Base-by-base conservation (phyloP, 1,140 invertebrate species). In the Whitmania pigra region DNA sequence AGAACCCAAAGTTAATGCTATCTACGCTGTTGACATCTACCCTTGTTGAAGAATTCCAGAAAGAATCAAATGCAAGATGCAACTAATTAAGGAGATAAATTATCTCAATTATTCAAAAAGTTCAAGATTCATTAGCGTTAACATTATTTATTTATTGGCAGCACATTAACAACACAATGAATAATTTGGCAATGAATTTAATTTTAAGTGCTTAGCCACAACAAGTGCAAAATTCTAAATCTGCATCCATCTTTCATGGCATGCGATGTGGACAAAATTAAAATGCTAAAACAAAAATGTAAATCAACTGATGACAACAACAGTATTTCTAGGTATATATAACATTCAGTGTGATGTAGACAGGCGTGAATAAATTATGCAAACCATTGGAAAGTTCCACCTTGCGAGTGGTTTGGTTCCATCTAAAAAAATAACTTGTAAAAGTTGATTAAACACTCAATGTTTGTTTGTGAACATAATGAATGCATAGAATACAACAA, bases 81-180 rank as follows among this genome's bases (percentile, higher is more conserved):
- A 60, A 60, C n/a, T n/a, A n/a, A n/a, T n/a, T n/a, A n/a, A n/a
- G n/a, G n/a, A n/a, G n/a, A n/a, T 63, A 63, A 63, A 63, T 31
- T 49, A 49, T 4, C 3, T 63, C 0, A 22, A 25, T 71, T 69
- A 49, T 17, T 17, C 75, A 18, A 78, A 6, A 18, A 57, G 22
- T 5, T 72, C 74, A 53, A 31, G 70, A 53, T 74, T 11, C 18
- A 53, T 22, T 27, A 74, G 53, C 74, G 67, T 73, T 29, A n/a
- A n/a, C n/a, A n/a, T n/a, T n/a, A n/a, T n/a, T n/a, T n/a, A n/a
- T n/a, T n/a, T n/a, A n/a, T 72, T 74, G 68, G 13, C 67, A 73
- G 29, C 7, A 67, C 22, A 15, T n/a, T 55, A 17, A 57, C 22
- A 49, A 69, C 22, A 40, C 18, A 6, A 20, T 2, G 31, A 67